Base-by-base conservation (phyloP, 2,888 invertebrate genomes). In the Clostera curtula region DNA sequence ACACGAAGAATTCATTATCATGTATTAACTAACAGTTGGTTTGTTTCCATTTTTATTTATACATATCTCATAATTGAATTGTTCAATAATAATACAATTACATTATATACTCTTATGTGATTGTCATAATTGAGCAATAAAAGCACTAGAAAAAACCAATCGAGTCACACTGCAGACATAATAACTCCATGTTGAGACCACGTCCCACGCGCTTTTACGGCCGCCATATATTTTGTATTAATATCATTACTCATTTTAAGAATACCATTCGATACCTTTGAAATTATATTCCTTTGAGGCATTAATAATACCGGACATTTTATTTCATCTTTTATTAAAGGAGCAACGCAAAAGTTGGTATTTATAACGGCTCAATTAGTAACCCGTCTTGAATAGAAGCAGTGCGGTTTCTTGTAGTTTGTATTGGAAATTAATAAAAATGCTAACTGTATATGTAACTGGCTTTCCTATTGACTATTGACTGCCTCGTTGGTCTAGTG, bases 241-340 rank as follows among this genome's bases (percentile, higher is more conserved):
- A 45, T 46, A 42, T 53, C 57, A 62, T 67, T 60, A 64, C 51
- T 65, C 59, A 65, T 60, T 59, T 62, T 63, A 68, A 67, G 62
- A 58, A 52, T 57, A 46, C 47, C 53, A 58, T 52, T 60, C 51
- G 50, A 54, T 62, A 51, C 53, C 45, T 52, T 58, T 60, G 52
- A 56, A 63, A 65, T 59, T 50, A 51, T 38, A 49, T 39, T 45
- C 45, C 49, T 57, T 46, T 41, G 34, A 56, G 50, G 47, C 48
- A 47, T 46, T 43, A 43, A 52, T n/a, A n/a, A n/a, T 36, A 36
- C 42, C 27, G 21, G 29, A 25, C 31, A 33, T 36, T 47, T 36
- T 46, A 37, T 38, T 8, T 22, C 54, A 45, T 44, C 34, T 26
- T 49, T 47, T 48, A 52, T 53, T 40, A 40, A 48, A 49, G 36